phyloP scores from a whole-genome alignment of 2,888 invertebrate species.

The Sarcophaga carnaria region DNA sequence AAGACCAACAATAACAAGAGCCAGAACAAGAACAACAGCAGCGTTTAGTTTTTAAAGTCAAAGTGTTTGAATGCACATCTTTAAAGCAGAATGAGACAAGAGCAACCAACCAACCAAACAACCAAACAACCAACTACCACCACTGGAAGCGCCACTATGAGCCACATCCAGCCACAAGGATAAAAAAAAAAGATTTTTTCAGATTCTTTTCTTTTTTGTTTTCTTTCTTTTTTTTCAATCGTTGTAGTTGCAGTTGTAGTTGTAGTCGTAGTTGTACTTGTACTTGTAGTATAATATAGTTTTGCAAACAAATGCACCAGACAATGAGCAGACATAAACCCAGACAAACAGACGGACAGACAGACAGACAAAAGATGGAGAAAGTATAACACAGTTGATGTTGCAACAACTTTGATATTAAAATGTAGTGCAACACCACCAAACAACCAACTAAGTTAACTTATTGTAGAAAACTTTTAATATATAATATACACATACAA shows the following conservation, averaged over 20 bases:
- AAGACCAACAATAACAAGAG: conserved; percentile 49
- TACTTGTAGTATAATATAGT: conserved; percentile 34
- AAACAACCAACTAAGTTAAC: conserved; percentile 60
- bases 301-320: conserved; percentile 66
- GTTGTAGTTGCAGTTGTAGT: conserved; percentile 41
- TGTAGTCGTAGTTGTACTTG: conserved; percentile 37
- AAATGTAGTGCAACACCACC: conserved; percentile 66
- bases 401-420: conserved; percentile 68
- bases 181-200: conserved; percentile 53
- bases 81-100: conserved; percentile 47
- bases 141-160: conserved; percentile 56
- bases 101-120: not conserved
- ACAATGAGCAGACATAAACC: conserved; percentile 72
- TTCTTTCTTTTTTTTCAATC: not conserved
- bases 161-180: conserved; percentile 64
- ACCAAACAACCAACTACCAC: conserved; percentile 53
- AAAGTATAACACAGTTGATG: conserved; percentile 62
- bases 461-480: conserved; percentile 63
- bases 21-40: conserved; percentile 33
- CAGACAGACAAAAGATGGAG: conserved; percentile 58
- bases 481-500: conserved; percentile 56
- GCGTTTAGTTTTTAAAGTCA: conserved; percentile 51
- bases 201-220: conserved; percentile 39
- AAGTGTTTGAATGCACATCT: conserved; percentile 59
- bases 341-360: conserved; percentile 62